Percentiles rank a stretch among this genome's conserved stretches.
Evolutionary conservation across 2,113 vertebrate species (phyloP).

Genomic region (Trachemys scripta): DNA sequence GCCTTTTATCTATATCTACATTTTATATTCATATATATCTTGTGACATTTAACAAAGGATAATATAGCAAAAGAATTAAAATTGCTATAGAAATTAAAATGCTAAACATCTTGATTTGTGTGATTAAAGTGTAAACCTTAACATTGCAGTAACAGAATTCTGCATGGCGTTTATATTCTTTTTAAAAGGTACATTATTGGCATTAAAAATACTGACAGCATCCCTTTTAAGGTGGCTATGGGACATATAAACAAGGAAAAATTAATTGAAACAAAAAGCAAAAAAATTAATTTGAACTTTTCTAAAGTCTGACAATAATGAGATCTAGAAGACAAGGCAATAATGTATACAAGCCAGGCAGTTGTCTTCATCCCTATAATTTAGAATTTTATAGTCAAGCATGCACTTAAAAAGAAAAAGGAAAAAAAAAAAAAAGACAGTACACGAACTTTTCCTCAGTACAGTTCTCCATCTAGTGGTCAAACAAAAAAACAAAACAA

Average conservation of each 20-base stretch:
- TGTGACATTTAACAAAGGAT: not conserved
- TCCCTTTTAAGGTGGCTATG: not conserved
- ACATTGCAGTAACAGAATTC: not conserved
- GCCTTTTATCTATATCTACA: not conserved
- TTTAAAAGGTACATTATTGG: not conserved
- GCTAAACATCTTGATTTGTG: not conserved
- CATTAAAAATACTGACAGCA: not conserved
- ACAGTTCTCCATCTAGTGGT: not conserved
- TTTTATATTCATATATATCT: not conserved
- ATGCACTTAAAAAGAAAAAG: not conserved
- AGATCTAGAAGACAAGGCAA: not conserved
- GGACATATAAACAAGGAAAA: not conserved
- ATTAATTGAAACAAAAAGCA: not conserved
- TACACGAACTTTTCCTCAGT: accelerated
- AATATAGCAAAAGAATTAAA: not conserved
- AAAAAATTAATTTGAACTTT: not conserved
- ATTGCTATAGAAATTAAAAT: not conserved
- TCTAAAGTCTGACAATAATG: not conserved
- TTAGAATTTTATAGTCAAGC: not conserved
- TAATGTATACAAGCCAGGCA: accelerated
- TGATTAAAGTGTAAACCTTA: not conserved
- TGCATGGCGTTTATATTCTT: not conserved
- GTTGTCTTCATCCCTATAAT: not conserved
- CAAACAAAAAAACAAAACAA: not conserved
- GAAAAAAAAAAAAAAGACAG: not conserved